A percentile compares a stretch with the other conserved stretches of the same genome.
phyloP scores from a whole-genome alignment of 2,888 invertebrate genomes.

The Fragum sueziense region DNA sequence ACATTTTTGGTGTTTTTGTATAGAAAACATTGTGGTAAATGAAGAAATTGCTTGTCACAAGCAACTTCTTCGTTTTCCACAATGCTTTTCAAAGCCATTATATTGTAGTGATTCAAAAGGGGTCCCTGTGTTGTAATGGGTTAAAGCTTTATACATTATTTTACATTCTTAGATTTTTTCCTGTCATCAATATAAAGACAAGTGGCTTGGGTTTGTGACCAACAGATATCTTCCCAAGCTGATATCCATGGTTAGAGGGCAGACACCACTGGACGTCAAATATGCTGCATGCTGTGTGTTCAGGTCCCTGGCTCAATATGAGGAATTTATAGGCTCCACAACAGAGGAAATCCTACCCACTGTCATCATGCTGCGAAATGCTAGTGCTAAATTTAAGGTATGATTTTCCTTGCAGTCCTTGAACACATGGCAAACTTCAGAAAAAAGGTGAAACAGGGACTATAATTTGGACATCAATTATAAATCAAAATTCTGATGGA shows the following conservation, averaged over 20 bases:
- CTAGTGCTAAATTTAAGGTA: slow-evolving; percentile 66
- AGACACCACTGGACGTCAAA: slow-evolving; percentile 61
- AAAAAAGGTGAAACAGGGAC: too few relatives aligned
- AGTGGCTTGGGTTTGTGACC: slow-evolving; percentile 55
- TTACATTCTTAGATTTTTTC: slow-evolving; percentile 63
- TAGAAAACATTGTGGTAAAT: too few relatives aligned
- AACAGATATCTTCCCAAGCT: slow-evolving; percentile 50
- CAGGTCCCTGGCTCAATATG: slow-evolving; percentile 56
- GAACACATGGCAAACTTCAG: too few relatives aligned
- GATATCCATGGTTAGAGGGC: slow-evolving; percentile 56
- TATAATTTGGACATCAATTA: too few relatives aligned
- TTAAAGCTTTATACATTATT: too few relatives aligned
- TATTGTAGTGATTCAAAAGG: too few relatives aligned
- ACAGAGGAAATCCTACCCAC: slow-evolving; percentile 59
- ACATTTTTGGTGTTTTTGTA: too few relatives aligned
- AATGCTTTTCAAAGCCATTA: too few relatives aligned
- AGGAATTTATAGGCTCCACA: slow-evolving; percentile 53
- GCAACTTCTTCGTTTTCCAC: too few relatives aligned
- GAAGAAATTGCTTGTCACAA: too few relatives aligned
- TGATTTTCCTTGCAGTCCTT: neutral
- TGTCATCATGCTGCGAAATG: slow-evolving; percentile 52
- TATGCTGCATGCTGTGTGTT: slow-evolving; percentile 70
- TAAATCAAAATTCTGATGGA: too few relatives aligned
- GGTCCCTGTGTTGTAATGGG: too few relatives aligned
- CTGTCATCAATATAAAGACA: slow-evolving; percentile 35